Evolutionary conservation across 2,888 invertebrate genomes (phyloP), one percentile per base, ranked within the genome.

Genomic region (Morinoia aosen): DNA sequence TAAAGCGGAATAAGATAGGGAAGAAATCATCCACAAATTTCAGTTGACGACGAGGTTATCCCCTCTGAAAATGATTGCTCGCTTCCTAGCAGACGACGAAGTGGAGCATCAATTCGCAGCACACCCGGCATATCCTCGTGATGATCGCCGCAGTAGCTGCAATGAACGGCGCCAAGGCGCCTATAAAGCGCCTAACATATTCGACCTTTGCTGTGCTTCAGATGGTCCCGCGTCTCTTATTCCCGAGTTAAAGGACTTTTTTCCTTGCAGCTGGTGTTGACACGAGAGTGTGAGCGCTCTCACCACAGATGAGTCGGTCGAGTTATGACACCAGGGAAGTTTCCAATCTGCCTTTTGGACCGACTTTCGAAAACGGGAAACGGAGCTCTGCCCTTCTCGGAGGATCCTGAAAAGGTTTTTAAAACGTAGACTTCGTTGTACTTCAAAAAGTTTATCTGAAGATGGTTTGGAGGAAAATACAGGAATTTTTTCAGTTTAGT

Each of bases 201-300:
- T 57, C 58, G 93, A 56, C 56, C 57, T 93, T 93, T 93, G 57
- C 93, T 57, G 57, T 56, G 25, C 57, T 57, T 57, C n/a, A 57
- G 57, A 57, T 57, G 57, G 19, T 12, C 12, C 33, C 33, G 25
- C 57, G 16, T 33, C 58, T 16, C 33, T 57, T 57, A 57, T 57
- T 57, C n/a, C 39, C 12, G 58, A 57, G 57, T 93, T 57, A 57
- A 93, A 93, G 25, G n/a, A 14, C 12, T 48, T n/a, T 57, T 33
- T 57, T 93, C 93, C 57, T 93, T 93, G 25, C 57, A 57, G 93
- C 11, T 57, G 93, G 48, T 57, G 93, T 93, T 93, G 93, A 93
- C 57, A 48, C 16, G 58, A 16, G 57, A 93, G 93, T 57, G 11
- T 33, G 93, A 93, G 25, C n/a, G 48, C 93, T 93, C 93, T 93